Evolutionary conservation across 2,113 vertebrate species (phyloP).

Genomic region (Oreochromis niloticus): DNA sequence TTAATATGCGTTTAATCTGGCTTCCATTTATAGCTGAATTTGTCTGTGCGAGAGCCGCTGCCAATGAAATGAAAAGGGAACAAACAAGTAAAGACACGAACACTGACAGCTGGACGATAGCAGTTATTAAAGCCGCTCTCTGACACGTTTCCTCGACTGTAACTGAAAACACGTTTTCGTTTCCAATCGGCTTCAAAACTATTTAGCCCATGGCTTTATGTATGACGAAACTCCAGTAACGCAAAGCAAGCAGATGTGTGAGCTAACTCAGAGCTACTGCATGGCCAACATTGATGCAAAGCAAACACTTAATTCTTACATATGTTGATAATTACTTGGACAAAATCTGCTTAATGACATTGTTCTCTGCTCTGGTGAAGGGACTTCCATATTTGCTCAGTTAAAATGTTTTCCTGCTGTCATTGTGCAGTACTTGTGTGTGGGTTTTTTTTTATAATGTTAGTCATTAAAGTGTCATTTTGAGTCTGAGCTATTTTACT

Average conservation of each 20-base stretch:
- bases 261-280: background rate
- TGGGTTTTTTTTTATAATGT: background rate
- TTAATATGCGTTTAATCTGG: background rate
- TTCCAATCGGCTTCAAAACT: background rate
- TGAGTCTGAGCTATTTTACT: background rate
- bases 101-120: background rate
- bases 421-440: background rate
- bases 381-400: background rate
- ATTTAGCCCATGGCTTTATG: background rate
- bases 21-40: background rate
- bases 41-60: background rate
- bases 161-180: background rate
- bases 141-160: background rate
- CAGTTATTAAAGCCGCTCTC: background rate
- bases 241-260: background rate
- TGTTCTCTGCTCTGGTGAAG: background rate
- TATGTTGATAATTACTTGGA: background rate
- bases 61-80: background rate
- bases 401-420: background rate
- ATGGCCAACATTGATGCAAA: background rate
- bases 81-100: background rate
- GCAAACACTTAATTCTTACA: background rate
- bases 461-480: background rate
- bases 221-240: background rate
- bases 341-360: background rate